Evolutionary conservation across 2,888 invertebrate species (phyloP), one percentile per base, ranked within the genome.

Genomic region (Agrotis segetum): DNA sequence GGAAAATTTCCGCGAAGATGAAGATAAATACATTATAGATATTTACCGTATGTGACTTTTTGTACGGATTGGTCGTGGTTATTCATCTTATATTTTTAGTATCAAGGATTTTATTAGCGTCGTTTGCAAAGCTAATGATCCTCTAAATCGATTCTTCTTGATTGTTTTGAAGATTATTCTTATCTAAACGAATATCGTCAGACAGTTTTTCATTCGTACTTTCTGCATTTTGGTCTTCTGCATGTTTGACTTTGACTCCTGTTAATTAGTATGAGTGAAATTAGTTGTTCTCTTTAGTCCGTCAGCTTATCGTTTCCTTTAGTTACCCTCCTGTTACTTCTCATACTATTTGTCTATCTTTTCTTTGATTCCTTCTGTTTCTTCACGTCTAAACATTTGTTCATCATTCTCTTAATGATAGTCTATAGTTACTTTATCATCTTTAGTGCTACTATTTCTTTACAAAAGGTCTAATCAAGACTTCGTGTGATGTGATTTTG

Each of bases 1-100:
- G 85, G 85, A 87, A 87, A 85, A 80, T 84, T 86, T 85, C 73
- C 71, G 69, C 65, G 44, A 77, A 67, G 62, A 21, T 46, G 69
- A 67, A 19, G 17, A 24, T 56, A 21, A 65, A 63, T 66, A 50
- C 34, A 29, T 76, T 19, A 66, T n/a, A 53, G 17, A 53, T 64
- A 53, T 46, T 67, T 58, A 52, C 47, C 13, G 34, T 64, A 29
- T 64, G 52, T 52, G 49, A 47, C 13, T 62, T 61, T 70, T 77
- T 55, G 7, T 59, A 21, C 1, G 53, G 11, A 61, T 64, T 58
- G 47, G 50, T 50, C 0, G 44, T 50, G 21, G 13, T 24, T 47
- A 64, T 58, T 67, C 16, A 49, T 47, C 16, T 55, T 29, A 3
- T 62, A 59, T 50, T 65, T 63, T 68, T 40, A 24, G 16, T 49